Conservation (phyloP, 2,113 vertebrate genomes). For the Mobula hypostoma region DNA sequence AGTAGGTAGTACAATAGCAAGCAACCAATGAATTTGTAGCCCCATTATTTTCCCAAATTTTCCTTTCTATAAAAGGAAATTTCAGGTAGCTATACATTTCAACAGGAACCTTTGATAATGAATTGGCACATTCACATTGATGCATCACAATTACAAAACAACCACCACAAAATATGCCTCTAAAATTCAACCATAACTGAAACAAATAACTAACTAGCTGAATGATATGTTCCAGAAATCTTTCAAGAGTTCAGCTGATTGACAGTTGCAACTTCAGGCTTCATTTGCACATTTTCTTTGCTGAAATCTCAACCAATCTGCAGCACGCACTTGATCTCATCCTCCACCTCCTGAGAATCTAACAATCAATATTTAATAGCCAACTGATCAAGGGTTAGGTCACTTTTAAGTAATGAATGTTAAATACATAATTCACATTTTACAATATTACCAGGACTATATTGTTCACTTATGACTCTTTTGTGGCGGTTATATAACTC, state of each 20-base stretch:
- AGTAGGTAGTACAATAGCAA: not conserved
- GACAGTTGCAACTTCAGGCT: not conserved
- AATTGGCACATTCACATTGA: not conserved
- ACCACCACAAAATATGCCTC: not conserved
- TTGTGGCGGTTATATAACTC: not conserved
- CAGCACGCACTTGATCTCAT: not conserved
- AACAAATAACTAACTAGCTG: not conserved
- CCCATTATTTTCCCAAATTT: not conserved
- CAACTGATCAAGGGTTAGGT: not conserved
- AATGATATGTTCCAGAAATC: not conserved
- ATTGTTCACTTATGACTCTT: not conserved
- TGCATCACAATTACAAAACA: not conserved
- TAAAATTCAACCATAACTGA: not conserved
- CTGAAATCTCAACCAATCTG: not conserved
- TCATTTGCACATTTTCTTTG: not conserved
- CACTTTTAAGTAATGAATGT: not conserved
- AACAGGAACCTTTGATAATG: not conserved
- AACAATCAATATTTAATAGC: not conserved
- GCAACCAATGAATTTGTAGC: not conserved
- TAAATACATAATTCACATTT: not conserved
- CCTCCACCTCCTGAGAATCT: not conserved
- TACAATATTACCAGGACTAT: not conserved
- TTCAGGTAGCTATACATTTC: not conserved
- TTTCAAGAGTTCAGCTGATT: not conserved
- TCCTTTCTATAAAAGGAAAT: not conserved